Conservation (phyloP, 92 coral and sea anemone species). For the Diadumene lineata region DNA sequence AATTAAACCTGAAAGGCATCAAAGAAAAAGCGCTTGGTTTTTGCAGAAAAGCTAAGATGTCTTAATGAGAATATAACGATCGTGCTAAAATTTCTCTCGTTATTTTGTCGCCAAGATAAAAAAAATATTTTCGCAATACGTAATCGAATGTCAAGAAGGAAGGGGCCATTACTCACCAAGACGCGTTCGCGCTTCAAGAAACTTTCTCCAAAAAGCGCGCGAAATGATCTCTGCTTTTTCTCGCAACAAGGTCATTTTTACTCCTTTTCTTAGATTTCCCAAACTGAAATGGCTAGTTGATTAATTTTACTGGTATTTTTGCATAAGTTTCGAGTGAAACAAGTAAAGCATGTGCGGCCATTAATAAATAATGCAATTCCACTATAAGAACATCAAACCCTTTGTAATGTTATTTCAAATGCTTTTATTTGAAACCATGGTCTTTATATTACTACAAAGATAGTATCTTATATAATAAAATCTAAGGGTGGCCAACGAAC, state of each 20-base stretch:
- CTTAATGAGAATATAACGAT: not conserved
- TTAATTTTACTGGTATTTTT: conserved; percentile 27
- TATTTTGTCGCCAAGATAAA: conserved; percentile 9
- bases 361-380: conserved; percentile 75
- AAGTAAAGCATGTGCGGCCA: conserved; percentile 57
- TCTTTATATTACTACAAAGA: conserved; percentile 62
- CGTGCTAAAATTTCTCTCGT: not conserved
- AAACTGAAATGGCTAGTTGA: conserved; percentile 3
- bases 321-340: conserved; percentile 63
- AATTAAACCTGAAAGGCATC: not conserved
- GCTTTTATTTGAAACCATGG: conserved; percentile 60
- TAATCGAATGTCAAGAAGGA: conserved; percentile 19
- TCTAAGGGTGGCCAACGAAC: not conserved
- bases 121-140: conserved; percentile 23
- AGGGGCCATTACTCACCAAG: conserved; percentile 18
- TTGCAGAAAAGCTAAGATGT: not conserved
- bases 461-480: conserved; percentile 28
- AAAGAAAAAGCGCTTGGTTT: not conserved
- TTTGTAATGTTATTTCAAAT: conserved; percentile 39
- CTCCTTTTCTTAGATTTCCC: conserved; percentile 11
- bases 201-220: conserved; percentile 4
- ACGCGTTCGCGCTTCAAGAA: not conserved
- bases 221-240: not conserved
- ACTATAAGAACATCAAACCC: conserved; percentile 56
- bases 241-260: not conserved